phyloP scores from a whole-genome alignment of 2,888 invertebrate genomes.

The Watsonalla cultraria region DNA sequence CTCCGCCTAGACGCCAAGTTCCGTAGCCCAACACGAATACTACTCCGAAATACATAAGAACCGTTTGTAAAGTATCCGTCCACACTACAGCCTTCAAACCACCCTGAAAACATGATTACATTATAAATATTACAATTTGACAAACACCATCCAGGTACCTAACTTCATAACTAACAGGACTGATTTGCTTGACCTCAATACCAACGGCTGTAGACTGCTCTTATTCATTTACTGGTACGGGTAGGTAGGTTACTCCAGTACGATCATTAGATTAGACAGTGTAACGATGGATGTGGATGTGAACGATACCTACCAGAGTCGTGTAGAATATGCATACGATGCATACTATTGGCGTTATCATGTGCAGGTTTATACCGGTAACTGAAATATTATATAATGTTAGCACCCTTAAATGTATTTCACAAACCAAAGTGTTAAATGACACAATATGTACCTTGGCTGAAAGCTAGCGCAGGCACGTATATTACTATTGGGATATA shows the following conservation, averaged over 20 bases:
- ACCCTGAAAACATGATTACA: slow-evolving; percentile 71
- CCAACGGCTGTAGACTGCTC: slow-evolving; percentile 25
- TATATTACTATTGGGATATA: slow-evolving; percentile 92
- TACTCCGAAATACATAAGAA: slow-evolving; percentile 85
- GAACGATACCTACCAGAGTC: slow-evolving; percentile 83
- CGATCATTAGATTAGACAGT: slow-evolving; percentile 21
- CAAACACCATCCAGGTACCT: background rate
- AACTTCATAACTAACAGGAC: too few relatives aligned
- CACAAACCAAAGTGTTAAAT: background rate
- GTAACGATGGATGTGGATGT: slow-evolving; percentile 5
- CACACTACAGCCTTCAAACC: slow-evolving; percentile 89
- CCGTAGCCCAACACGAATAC: slow-evolving; percentile 83
- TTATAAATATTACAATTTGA: slow-evolving; percentile 4
- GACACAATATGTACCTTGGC: slow-evolving; percentile 77
- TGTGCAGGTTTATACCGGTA: slow-evolving; percentile 88
- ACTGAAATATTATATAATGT: slow-evolving; percentile 74
- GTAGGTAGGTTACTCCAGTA: slow-evolving; percentile 26
- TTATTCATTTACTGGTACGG: slow-evolving; percentile 28
- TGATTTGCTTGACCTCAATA: slow-evolving; percentile 34
- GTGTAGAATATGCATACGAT: slow-evolving; percentile 96
- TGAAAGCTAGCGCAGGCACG: slow-evolving; percentile 91
- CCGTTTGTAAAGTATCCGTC: slow-evolving; percentile 88
- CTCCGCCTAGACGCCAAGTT: slow-evolving; percentile 81
- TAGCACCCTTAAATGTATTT: background rate
- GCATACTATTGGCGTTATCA: slow-evolving; percentile 88